Conservation (phyloP, 2,113 vertebrate species). For the Bubo blakistoni region DNA sequence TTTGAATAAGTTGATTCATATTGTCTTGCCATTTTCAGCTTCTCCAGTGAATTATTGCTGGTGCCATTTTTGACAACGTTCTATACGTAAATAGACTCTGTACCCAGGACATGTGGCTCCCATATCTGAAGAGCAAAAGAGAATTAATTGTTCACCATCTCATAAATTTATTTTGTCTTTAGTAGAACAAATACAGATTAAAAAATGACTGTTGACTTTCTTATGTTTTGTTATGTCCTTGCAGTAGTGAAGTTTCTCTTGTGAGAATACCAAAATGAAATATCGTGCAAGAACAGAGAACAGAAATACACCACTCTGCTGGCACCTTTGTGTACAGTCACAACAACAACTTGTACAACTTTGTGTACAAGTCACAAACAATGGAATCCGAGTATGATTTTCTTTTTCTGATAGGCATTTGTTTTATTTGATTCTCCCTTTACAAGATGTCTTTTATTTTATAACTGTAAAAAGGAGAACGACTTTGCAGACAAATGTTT, state of each 20-base stretch:
- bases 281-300: background rate
- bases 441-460: background rate
- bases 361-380: background rate
- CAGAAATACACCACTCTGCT: background rate
- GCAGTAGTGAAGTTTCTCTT: background rate
- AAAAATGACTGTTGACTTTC: background rate
- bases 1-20: background rate
- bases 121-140: background rate
- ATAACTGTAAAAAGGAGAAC: background rate
- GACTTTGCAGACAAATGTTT: background rate
- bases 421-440: background rate
- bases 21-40: background rate
- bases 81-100: background rate
- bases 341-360: too few species aligned
- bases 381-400: background rate
- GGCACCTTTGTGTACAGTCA: background rate
- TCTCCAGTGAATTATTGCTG: background rate
- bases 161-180: background rate
- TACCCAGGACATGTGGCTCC: background rate
- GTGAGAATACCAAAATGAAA: background rate
- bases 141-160: background rate
- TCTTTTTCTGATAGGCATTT: background rate
- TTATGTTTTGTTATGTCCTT: background rate
- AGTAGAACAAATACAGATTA: background rate
- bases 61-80: background rate